Evolutionary conservation across 2,113 vertebrate species (phyloP).

Genomic region (Micromys minutus): DNA sequence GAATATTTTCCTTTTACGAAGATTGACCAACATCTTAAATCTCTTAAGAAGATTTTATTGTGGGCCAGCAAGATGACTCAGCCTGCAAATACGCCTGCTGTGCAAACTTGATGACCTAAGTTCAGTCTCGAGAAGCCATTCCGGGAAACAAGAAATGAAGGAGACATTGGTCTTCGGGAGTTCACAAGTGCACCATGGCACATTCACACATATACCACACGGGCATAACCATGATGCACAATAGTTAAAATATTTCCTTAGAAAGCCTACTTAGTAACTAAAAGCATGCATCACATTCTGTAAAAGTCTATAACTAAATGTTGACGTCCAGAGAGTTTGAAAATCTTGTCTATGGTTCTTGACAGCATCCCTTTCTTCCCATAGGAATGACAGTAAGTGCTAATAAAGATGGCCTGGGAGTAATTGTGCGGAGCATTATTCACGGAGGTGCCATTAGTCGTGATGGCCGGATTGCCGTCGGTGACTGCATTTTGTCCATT

Average conservation of each 20-base stretch:
- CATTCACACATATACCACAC: not conserved
- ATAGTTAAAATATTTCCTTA: not conserved
- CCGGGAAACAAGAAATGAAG: not conserved
- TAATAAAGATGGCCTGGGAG: conserved; percentile 93
- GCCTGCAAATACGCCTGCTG: too few species aligned
- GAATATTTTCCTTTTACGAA: not conserved
- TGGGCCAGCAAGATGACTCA: not conserved
- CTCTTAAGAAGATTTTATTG: not conserved
- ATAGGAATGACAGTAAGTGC: conserved; percentile 97
- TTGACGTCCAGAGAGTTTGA: conserved; percentile 9
- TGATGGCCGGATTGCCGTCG: conserved; percentile 93
- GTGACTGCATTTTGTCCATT: conserved; percentile 95
- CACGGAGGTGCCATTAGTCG: conserved; percentile 95
- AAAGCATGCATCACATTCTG: not conserved
- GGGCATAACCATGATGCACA: not conserved
- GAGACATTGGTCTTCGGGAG: not conserved
- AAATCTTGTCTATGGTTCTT: not conserved
- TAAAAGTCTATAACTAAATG: not conserved
- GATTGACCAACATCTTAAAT: conserved; percentile 35
- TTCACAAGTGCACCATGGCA: too few species aligned
- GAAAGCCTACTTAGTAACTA: conserved; percentile 4
- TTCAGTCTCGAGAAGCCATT: not conserved
- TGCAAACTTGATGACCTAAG: not conserved
- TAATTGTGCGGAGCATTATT: conserved; percentile 96
- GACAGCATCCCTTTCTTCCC: conserved; percentile 9